Conservation (phyloP, 2,113 vertebrate species). For the Hystrix brachyura region DNA sequence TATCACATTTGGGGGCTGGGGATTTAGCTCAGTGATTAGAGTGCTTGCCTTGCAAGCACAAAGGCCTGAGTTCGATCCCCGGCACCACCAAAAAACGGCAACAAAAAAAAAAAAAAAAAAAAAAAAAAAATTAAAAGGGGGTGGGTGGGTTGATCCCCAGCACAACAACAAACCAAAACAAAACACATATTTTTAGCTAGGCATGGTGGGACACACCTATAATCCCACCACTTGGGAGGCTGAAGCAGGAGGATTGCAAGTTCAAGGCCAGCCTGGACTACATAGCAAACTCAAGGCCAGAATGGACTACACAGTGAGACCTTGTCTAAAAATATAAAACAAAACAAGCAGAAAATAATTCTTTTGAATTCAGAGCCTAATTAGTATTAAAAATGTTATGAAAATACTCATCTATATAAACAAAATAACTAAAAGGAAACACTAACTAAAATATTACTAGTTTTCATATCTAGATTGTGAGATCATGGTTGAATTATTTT, state of each 20-base stretch:
- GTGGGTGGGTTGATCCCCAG: neutral
- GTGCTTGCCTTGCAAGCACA: too few relatives aligned
- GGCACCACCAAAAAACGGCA: too few relatives aligned
- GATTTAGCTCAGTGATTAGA: too few relatives aligned
- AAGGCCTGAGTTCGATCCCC: too few relatives aligned
- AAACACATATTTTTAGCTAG: neutral
- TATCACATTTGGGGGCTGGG: too few relatives aligned
- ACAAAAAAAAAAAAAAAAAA: too few relatives aligned
- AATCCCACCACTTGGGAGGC: neutral
- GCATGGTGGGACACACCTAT: neutral
- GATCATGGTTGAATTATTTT: neutral
- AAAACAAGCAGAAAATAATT: neutral
- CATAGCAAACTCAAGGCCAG: neutral
- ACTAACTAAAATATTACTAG: constrained; percentile 1
- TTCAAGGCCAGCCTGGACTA: neutral
- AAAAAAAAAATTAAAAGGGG: neutral
- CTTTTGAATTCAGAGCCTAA: neutral
- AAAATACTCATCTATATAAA: neutral
- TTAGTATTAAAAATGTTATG: neutral
- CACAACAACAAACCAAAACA: neutral
- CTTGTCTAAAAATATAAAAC: neutral
- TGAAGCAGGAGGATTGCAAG: neutral
- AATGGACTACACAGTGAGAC: neutral
- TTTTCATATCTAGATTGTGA: neutral
- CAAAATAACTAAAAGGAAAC: neutral